Base-by-base conservation (phyloP, 2,113 vertebrate species). In the Microcebus ravelobensis region DNA sequence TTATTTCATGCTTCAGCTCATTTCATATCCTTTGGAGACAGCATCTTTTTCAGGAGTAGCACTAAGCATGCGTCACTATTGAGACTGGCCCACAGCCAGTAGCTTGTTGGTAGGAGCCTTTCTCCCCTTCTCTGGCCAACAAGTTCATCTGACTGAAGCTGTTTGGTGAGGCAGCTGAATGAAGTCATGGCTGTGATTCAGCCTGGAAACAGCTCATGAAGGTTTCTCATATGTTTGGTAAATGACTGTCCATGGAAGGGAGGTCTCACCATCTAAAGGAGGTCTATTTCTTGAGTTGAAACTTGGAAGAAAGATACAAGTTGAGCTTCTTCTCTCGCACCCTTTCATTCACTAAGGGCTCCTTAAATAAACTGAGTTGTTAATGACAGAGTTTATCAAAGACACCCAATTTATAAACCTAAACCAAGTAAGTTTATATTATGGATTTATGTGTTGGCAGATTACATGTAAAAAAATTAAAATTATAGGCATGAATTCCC, bases 61-160 rank as follows among this genome's bases (percentile, higher is more conserved):
- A 45, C 96, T 97, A 97, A 71, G 81, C 8, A 14, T 80, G 86
- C 39, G 11, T 94, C 73, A 61, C 61, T 61, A 55, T 57, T 96
- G 95, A 97, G 97, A 96, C 91, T 98, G 98, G 98, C 79, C 0
- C 29, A 45, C 39, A 86, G 96, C 97, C 98, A 93, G 48, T 2
- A 18, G 84, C 85, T 90, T 93, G 87, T 98, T 98, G 79, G 77
- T 97, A 94, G 90, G 90, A 96, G 88, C 74, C 25, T 71, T 97
- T 85, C 70, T 94, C 97, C 84, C 86, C 95, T 27, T 81, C 39
- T 92, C 94, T 93, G 5, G 31, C 97, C 82, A 85, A 73, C 50
- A n/a, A 29, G 57, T 91, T 95, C 61, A 90, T 91, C 74, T 3
- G 15, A 87, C 34, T 94, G 95, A 87, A 34, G 9, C 86, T 96